A percentile compares a stretch with the other conserved stretches of the same genome.
Evolutionary conservation across 2,888 invertebrate species (phyloP).

Genomic region (Halocaridina rubra): DNA sequence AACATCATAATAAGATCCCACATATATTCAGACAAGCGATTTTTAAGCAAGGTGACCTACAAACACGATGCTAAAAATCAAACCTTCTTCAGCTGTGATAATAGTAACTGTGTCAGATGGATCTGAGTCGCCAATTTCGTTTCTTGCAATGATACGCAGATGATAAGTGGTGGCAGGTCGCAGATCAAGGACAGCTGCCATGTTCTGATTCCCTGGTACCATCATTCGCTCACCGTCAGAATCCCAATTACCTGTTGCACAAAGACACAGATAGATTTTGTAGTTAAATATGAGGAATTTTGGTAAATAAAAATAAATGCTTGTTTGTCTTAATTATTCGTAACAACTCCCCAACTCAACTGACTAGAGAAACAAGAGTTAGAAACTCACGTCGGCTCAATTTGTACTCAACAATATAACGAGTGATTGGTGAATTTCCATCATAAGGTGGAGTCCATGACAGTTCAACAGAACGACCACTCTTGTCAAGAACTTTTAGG

Average conservation of each 20-base stretch:
- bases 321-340: no score
- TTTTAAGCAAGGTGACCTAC: no score
- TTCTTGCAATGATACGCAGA: constrained; percentile 91
- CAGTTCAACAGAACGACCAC: constrained; percentile 88
- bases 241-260: constrained; percentile 63
- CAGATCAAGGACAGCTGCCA: constrained; percentile 89
- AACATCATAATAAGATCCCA: no score
- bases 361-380: no score
- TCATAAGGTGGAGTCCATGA: constrained; percentile 94
- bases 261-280: no score
- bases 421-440: constrained; percentile 89
- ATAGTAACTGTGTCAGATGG: constrained; percentile 93
- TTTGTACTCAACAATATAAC: constrained; percentile 92
- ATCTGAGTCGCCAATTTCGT: constrained; percentile 87
- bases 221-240: constrained; percentile 70
- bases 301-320: no score
- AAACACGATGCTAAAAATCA: no score
- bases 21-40: no score
- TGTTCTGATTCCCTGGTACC: constrained; percentile 89
- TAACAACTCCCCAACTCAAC: no score
- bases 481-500: constrained; percentile 88
- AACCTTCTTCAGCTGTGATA: constrained; percentile 92
- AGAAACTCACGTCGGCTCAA: constrained; percentile 72
- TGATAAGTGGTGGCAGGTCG: constrained; percentile 93
- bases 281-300: no score